Conservation (phyloP, 2,113 vertebrate genomes). For the Antechinus stuartii region DNA sequence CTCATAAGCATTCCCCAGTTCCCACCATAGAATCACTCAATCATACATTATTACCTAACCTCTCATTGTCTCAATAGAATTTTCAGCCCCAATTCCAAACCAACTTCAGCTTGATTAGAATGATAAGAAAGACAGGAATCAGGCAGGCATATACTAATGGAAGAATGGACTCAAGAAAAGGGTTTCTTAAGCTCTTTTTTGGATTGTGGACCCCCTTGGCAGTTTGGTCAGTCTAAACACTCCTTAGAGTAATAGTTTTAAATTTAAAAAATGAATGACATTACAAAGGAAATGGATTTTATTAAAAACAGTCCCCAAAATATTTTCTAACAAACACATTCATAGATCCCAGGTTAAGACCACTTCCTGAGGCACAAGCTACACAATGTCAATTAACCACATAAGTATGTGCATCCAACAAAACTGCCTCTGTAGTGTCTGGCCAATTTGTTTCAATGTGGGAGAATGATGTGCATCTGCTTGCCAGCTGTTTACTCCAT, state of each 20-base stretch:
- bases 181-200: neutral
- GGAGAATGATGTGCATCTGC: constrained; percentile 44
- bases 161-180: neutral
- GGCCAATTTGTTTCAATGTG: neutral
- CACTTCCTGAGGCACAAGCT: neutral
- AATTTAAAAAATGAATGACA: neutral
- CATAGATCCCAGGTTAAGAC: neutral
- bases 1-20: neutral
- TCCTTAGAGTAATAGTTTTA: neutral
- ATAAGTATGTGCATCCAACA: constrained; percentile 36
- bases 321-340: neutral
- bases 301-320: neutral
- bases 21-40: neutral
- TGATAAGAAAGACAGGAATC: neutral
- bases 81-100: neutral
- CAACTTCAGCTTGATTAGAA: neutral
- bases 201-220: neutral
- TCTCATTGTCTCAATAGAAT: neutral
- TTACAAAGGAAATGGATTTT: neutral
- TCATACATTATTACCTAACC: neutral
- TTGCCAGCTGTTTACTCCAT: constrained; percentile 53
- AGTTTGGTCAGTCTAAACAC: neutral
- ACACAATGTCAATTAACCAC: constrained; percentile 51
- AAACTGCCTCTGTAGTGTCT: constrained; percentile 42
- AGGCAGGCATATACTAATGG: neutral